Evolutionary conservation across 2,113 vertebrate genomes (phyloP), one percentile per base, ranked within the genome.

Genomic region (Paramisgurnus dabryanus): DNA sequence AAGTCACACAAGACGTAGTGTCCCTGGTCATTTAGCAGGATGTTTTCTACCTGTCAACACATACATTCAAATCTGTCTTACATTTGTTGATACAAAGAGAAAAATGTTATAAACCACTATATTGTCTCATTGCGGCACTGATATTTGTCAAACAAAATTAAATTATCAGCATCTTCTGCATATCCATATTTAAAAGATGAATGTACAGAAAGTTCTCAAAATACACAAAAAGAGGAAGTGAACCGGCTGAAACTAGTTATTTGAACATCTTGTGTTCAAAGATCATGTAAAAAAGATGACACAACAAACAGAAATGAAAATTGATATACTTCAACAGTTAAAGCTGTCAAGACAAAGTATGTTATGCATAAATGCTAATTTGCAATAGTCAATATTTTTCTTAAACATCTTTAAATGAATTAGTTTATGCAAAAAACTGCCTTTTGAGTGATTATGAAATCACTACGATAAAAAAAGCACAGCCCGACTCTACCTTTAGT

Each of bases 1-100:
- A 99, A 99, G 85, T 99, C 98, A 83, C 98, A 99, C 73, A 99
- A 93, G 58, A 99, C 98, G 3, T 98, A 99, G 88, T 95, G 95
- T 40, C 97, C 97, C 6, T 92, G 90, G 82, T 99, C 96, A 10
- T 95, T 98, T 81, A 99, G 91, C 79, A 99, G 91, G 81, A 99
- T 94, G 86, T 99, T 99, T 90, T 99, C 98, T 80, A 99, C 97
- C 97, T 99, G 89, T 5, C 67, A 77, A 66, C 22, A 63, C 17
- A 72, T 55, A 65, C n/a, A 49, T 45, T 47, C 17, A 18, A 58
- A 58, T 7, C 55, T n/a, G 1, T 47, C n/a, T 75, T 34, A 72
- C n/a, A 9, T 55, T 58, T 12, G 39, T 41, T 58, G 4, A 55
- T 39, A 72, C 4, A 57, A 60, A 55, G n/a, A 63, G 10, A 5